Evolutionary conservation across 2,797 vertebrate species (phyloP).

Genomic region (Emydoidea blandingii): DNA sequence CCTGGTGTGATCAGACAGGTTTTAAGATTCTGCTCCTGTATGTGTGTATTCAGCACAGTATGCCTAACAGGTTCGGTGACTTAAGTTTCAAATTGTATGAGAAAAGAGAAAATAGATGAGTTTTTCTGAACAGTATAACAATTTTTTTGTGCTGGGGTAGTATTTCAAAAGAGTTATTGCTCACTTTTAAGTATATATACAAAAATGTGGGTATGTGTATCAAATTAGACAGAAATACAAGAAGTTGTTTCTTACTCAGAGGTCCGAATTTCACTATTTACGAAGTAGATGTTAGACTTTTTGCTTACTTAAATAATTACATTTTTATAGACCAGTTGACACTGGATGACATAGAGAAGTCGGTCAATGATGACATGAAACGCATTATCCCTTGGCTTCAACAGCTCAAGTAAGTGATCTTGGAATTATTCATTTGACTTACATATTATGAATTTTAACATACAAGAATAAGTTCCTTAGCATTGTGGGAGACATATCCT

Average conservation of each 20-base stretch:
- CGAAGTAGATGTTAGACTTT: neutral
- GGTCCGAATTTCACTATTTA: neutral
- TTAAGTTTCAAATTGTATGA: neutral
- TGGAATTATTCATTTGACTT: conserved; percentile 39
- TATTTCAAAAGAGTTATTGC: neutral
- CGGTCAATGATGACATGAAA: conserved; percentile 97
- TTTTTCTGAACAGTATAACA: neutral
- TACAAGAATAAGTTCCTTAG: neutral
- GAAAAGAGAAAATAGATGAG: neutral
- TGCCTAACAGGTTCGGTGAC: neutral
- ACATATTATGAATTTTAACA: neutral
- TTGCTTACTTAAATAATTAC: conserved; percentile 20
- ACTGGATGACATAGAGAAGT: conserved; percentile 96
- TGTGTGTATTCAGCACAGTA: neutral
- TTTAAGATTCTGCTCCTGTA: neutral
- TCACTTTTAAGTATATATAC: neutral
- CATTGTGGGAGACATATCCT: neutral
- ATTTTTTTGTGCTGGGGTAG: neutral
- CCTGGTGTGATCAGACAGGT: neutral
- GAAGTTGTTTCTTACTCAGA: neutral
- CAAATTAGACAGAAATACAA: neutral
- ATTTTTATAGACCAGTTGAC: conserved; percentile 89
- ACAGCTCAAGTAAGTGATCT: conserved; percentile 92
- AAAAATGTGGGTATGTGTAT: neutral
- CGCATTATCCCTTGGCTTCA: conserved; percentile 95